Percentiles rank a stretch among this genome's conserved stretches.
Conservation (phyloP, 2,113 vertebrate genomes). For the Erythrocebus patas region DNA sequence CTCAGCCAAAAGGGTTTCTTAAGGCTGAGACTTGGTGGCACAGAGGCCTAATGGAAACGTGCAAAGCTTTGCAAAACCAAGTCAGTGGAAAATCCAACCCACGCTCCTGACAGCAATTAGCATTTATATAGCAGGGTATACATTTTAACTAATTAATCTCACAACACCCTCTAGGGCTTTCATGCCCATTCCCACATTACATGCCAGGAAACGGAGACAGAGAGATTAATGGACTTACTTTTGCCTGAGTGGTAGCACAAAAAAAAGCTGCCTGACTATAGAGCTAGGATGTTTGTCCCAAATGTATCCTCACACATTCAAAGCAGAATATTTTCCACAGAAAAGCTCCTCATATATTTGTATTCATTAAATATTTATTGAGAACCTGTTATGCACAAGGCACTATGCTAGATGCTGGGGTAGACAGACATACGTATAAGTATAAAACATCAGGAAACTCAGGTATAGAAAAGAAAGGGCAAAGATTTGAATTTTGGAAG, state of each 20-base stretch:
- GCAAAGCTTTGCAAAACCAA: constrained; percentile 59
- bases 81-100: constrained; percentile 75
- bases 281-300: constrained; percentile 36
- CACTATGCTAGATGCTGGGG: background rate
- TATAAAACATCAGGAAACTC: constrained; percentile 10
- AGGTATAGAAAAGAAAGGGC: background rate
- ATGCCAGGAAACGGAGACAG: constrained; percentile 74
- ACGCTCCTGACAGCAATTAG: constrained; percentile 77
- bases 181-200: constrained; percentile 77
- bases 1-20: constrained; percentile 56
- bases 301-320: constrained; percentile 40
- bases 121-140: constrained; percentile 79
- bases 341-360: constrained; percentile 56
- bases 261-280: constrained; percentile 63
- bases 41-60: constrained; percentile 54
- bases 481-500: background rate
- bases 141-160: constrained; percentile 80
- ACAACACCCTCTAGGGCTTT: constrained; percentile 68
- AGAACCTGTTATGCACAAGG: background rate
- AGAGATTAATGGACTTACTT: constrained; percentile 77
- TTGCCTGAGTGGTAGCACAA: constrained; percentile 63
- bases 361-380: constrained; percentile 65
- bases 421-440: background rate
- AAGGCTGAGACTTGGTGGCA: constrained; percentile 33
- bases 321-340: constrained; percentile 57